A percentile compares a stretch with the other conserved stretches of the same genome.
These are phyloP conservation scores for Vesta saturnalis DNA, from an alignment of 2,888 invertebrate species.

Conservation along the genomic window DNA sequence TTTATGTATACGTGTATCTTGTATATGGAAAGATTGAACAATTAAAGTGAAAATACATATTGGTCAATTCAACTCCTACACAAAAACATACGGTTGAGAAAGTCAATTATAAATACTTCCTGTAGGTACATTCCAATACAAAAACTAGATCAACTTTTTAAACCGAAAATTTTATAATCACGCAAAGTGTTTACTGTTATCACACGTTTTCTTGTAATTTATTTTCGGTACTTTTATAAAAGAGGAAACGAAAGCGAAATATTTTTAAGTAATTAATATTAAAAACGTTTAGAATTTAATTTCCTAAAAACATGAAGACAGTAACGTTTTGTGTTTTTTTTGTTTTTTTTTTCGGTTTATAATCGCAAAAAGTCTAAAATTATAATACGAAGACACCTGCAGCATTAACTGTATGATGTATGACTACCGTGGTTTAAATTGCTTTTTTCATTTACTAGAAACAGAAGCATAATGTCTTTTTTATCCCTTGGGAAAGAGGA, in stretches of 20 bases:
- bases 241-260: conserved; percentile 25
- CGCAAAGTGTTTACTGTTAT: conserved; percentile 34
- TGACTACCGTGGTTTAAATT: conserved; percentile 54
- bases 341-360: conserved; percentile 10
- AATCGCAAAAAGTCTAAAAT: conserved; percentile 1
- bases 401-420: conserved; percentile 52
- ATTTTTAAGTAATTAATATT: conserved; percentile 35
- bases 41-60: conserved; percentile 45
- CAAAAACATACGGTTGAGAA: conserved; percentile 40
- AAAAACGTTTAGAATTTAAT: conserved; percentile 22
- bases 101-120: conserved; percentile 48
- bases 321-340: neutral
- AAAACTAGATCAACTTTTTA: neutral
- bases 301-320: conserved; percentile 17
- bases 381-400: conserved; percentile 46
- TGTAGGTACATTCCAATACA: conserved; percentile 25
- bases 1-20: too few relatives aligned
- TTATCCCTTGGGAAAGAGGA: conserved; percentile 55
- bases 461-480: conserved; percentile 60
- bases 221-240: conserved; percentile 22
- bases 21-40: conserved; percentile 40
- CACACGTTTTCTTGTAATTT: conserved; percentile 32
- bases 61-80: conserved; percentile 42
- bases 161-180: conserved; percentile 23
- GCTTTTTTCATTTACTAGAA: conserved; percentile 55